phyloP scores from a whole-genome alignment of 2,113 vertebrate genomes.

The Lepus timidus region DNA sequence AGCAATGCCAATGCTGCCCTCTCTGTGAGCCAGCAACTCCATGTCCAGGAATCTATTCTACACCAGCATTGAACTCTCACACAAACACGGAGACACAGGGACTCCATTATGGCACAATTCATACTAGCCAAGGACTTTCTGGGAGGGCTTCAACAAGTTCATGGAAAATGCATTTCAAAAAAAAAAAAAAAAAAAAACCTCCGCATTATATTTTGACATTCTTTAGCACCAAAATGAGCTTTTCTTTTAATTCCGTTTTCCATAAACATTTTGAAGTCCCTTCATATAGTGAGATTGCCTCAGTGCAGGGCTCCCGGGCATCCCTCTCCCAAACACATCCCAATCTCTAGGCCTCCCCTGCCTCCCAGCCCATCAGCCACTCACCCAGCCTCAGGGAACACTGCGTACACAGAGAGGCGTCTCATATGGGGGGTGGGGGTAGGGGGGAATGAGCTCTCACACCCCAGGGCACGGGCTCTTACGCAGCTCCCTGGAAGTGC shows the following conservation, averaged over 20 bases:
- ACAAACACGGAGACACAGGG: background rate
- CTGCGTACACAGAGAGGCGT: background rate
- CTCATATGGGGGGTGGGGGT: no score
- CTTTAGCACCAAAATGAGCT: no score
- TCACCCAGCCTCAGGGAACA: background rate
- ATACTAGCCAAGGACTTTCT: background rate
- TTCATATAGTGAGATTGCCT: background rate
- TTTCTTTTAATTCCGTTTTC: no score
- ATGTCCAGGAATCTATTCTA: background rate
- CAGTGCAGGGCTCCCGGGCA: fast-evolving
- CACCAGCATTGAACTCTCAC: background rate
- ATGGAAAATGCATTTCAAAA: no score
- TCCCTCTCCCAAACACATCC: background rate
- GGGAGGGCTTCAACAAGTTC: no score
- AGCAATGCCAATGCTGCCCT: background rate
- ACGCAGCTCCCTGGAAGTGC: background rate
- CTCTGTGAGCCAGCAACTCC: background rate
- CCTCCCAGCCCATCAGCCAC: background rate
- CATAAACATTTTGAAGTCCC: no score
- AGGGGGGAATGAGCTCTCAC: background rate
- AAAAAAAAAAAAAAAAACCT: no score
- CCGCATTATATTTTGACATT: no score
- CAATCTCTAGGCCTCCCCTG: background rate
- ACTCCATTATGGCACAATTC: background rate
- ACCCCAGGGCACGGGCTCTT: background rate